Evolutionary conservation across 2,797 vertebrate genomes (phyloP).

Genomic region (Enteromius thamalakanensis): DNA sequence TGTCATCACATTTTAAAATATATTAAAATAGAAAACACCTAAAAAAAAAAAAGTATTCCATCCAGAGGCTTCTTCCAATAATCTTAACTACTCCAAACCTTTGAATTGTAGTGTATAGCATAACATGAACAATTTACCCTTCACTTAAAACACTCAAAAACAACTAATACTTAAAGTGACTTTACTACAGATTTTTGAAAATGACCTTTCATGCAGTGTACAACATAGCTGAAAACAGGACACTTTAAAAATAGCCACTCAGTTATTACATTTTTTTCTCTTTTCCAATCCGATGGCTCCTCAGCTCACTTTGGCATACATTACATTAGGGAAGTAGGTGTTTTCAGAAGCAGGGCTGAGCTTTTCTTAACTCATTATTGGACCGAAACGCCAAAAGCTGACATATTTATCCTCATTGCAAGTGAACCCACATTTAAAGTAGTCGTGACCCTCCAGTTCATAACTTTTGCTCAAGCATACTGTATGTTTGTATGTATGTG

Average conservation of each 20-base stretch:
- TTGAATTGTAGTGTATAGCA: neutral
- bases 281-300: neutral
- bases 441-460: conserved; percentile 3
- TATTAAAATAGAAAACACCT: neutral
- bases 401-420: neutral
- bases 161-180: neutral
- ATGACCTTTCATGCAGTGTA: no score
- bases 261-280: neutral
- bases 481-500: neutral
- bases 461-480: neutral
- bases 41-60: neutral
- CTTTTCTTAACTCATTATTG: conserved; percentile 6
- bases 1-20: neutral
- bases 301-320: neutral
- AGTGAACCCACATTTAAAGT: neutral
- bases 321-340: neutral
- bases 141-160: neutral
- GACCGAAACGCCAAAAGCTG: neutral
- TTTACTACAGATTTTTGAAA: no score
- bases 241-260: neutral
- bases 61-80: neutral
- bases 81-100: neutral
- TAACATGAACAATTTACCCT: neutral
- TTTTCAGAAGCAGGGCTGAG: neutral
- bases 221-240: no score